Evolutionary conservation across 2,888 invertebrate genomes (phyloP).

Genomic region (Anoncus sp.): DNA sequence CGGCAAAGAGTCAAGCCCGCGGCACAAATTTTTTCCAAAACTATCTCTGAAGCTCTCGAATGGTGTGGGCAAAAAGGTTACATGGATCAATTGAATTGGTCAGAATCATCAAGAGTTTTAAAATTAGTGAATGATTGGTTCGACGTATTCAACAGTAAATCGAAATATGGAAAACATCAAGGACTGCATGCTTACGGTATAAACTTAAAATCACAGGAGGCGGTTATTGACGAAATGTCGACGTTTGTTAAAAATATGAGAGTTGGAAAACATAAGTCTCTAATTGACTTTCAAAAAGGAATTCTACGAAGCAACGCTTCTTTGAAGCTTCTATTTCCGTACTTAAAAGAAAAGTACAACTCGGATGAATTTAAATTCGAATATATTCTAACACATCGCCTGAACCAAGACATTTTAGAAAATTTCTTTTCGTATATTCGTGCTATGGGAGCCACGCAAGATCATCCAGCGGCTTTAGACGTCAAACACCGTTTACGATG

Average conservation of each 20-base stretch:
- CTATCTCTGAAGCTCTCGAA: conserved; percentile 59
- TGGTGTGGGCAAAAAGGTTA: conserved; percentile 54
- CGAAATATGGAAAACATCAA: conserved; percentile 51
- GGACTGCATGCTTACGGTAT: conserved; percentile 65
- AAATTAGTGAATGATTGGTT: conserved; percentile 69
- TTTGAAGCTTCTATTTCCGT: conserved; percentile 26
- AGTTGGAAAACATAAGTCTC: conserved; percentile 64
- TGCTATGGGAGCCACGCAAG: conserved; percentile 70
- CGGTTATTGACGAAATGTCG: conserved; percentile 57
- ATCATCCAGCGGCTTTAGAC: conserved; percentile 70
- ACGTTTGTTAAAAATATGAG: conserved; percentile 57
- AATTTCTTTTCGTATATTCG: conserved; percentile 72
- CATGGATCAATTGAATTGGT: conserved; percentile 47
- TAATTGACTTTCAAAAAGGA: conserved; percentile 66
- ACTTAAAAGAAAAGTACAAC: conserved; percentile 24
- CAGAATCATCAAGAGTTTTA: conserved; percentile 46
- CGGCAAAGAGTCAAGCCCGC: conserved; percentile 67
- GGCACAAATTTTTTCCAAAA: conserved; percentile 62
- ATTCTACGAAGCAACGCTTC: conserved; percentile 50
- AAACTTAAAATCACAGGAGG: conserved; percentile 63
- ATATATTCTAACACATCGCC: conserved; percentile 36
- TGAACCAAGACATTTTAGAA: conserved; percentile 66
- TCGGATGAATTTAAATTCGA: conserved; percentile 4
- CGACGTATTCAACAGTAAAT: conserved; percentile 66
- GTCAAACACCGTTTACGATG: conserved; percentile 66